phyloP scores from a whole-genome alignment of 2,113 vertebrate species.

The Toxotes chatareus region DNA sequence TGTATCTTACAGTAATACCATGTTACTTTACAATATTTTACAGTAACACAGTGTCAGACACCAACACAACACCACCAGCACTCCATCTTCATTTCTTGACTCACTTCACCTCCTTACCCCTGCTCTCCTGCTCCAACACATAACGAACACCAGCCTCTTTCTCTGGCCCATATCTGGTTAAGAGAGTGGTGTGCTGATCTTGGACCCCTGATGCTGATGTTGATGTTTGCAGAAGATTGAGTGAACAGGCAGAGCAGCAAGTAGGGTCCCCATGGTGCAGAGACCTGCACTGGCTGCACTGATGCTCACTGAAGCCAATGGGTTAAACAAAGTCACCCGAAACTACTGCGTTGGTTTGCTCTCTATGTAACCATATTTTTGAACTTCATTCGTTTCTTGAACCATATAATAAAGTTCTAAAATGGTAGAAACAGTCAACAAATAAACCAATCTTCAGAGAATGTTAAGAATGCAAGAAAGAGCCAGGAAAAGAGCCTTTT shows the following conservation, averaged over 20 bases:
- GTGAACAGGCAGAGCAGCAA: neutral
- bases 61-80: neutral
- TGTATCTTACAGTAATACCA: too few species aligned
- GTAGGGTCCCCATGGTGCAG: conserved; percentile 5
- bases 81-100: neutral
- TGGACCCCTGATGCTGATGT: conserved; percentile 41
- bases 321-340: conserved; percentile 9
- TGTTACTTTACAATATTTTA: neutral
- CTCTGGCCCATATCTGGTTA: conserved; percentile 16
- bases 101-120: conserved; percentile 1
- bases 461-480: neutral
- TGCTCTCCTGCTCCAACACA: neutral
- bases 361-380: neutral
- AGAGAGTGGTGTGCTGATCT: neutral
- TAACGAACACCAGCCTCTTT: neutral
- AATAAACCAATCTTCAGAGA: neutral
- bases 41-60: neutral
- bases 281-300: neutral
- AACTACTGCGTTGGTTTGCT: conserved; percentile 1
- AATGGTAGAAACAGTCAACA: neutral
- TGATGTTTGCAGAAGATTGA: conserved; percentile 44
- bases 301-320: conserved; percentile 29
- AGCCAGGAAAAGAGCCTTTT: too few species aligned
- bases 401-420: neutral
- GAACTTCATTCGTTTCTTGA: neutral